Percentiles rank a stretch among this genome's conserved stretches.
These are phyloP conservation scores for Leptodactylus fuscus DNA, from an alignment of 2,113 vertebrate species.

Conservation along the genomic window DNA sequence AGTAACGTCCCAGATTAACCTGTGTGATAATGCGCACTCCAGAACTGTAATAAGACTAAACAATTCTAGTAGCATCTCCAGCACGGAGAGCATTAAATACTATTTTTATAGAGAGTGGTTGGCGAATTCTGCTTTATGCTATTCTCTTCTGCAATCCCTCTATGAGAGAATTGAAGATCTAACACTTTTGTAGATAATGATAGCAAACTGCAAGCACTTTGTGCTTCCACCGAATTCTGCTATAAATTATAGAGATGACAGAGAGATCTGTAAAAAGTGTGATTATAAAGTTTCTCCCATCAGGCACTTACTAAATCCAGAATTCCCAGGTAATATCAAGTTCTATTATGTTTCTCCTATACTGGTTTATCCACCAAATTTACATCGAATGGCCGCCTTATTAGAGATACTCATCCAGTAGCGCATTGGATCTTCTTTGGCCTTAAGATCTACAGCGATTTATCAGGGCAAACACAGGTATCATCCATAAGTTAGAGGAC, in stretches of 20 bases:
- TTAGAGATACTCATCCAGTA: no score
- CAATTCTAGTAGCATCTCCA: not conserved
- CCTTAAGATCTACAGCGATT: no score
- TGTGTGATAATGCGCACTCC: not conserved
- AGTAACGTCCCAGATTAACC: constrained; percentile 8
- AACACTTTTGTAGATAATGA: constrained; percentile 40
- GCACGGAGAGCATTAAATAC: constrained; percentile 8
- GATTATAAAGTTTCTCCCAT: constrained; percentile 6
- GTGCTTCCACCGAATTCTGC: not conserved
- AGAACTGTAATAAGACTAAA: constrained; percentile 3
- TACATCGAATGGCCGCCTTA: no score
- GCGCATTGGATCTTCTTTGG: no score
- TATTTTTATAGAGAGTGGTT: constrained; percentile 28
- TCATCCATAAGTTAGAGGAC: no score
- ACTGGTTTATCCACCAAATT: not conserved
- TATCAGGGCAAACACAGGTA: no score
- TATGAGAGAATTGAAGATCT: constrained; percentile 27
- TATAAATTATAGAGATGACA: constrained; percentile 36
- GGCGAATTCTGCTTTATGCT: constrained; percentile 6
- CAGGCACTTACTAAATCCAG: not conserved
- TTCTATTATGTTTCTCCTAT: not conserved
- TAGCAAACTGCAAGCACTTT: constrained; percentile 19
- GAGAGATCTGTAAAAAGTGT: constrained; percentile 18
- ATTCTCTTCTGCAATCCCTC: constrained; percentile 17
- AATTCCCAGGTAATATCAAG: not conserved